Evolutionary conservation across 2,797 vertebrate genomes (phyloP).

Genomic region (Momotus momota): DNA sequence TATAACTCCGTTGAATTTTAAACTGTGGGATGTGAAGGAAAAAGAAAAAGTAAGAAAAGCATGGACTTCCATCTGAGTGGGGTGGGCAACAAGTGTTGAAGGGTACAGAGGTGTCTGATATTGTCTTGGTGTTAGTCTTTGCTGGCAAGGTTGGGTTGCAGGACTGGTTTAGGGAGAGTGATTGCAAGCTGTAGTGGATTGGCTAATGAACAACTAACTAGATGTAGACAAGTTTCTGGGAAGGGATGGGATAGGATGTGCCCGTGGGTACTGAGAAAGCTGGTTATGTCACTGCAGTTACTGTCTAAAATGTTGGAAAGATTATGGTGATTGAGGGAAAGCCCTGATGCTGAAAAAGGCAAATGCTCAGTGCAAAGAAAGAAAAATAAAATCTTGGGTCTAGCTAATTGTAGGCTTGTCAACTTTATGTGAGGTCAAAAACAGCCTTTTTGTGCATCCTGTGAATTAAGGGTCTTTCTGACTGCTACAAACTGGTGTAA

Average conservation of each 20-base stretch:
- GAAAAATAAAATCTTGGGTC: not conserved
- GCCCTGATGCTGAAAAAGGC: not conserved
- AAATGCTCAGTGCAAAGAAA: not conserved
- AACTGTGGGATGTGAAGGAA: not conserved
- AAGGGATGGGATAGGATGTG: not conserved
- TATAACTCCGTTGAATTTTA: not conserved
- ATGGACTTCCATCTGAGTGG: not conserved
- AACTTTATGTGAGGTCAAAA: not conserved
- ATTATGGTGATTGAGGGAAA: not conserved
- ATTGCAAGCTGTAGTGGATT: not conserved
- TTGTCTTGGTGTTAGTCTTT: too few relatives aligned
- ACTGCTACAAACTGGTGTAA: not conserved
- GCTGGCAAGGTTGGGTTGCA: not conserved
- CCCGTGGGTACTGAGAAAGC: not conserved
- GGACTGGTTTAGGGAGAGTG: not conserved
- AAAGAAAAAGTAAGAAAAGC: not conserved
- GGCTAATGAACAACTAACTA: not conserved
- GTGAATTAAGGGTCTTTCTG: not conserved
- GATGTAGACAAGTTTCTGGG: not conserved
- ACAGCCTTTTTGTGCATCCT: not conserved
- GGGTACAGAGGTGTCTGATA: not conserved
- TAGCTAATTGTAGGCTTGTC: not conserved
- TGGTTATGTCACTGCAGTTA: not conserved
- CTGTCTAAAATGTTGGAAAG: not conserved
- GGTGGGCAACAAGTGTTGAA: not conserved